phyloP scores from a whole-genome alignment of 2,888 invertebrate species.

The Oscheius sp. region DNA sequence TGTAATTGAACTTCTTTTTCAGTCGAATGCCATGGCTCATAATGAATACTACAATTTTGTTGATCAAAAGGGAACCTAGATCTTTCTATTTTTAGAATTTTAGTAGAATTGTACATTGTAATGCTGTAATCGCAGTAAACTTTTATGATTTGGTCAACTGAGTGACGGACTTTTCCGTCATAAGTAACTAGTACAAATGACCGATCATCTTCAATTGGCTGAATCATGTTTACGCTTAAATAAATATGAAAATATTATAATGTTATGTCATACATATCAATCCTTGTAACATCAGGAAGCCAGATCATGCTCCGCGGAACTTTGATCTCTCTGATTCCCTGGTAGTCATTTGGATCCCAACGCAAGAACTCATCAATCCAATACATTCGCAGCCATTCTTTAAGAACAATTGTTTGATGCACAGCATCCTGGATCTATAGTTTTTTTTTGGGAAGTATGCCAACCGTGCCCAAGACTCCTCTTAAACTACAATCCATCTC shows the following conservation, averaged over 20 bases:
- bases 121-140: conserved; percentile 25
- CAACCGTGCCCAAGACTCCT: conserved; percentile 9
- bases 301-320: conserved; percentile 23
- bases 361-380: conserved; percentile 22
- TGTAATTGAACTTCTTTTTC: conserved; percentile 10
- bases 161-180: conserved; percentile 14
- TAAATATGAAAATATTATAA: neutral
- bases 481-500: conserved; percentile 19
- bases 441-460: neutral
- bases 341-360: conserved; percentile 13
- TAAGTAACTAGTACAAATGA: conserved; percentile 9
- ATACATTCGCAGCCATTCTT: conserved; percentile 28
- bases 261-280: conserved; percentile 12
- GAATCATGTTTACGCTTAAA: conserved; percentile 10
- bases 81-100: neutral
- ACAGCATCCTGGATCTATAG: conserved; percentile 11
- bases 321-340: conserved; percentile 12
- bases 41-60: conserved; percentile 22
- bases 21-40: conserved; percentile 25
- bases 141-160: conserved; percentile 14
- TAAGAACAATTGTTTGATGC: conserved; percentile 8
- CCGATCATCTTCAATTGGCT: conserved; percentile 15
- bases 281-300: conserved; percentile 23
- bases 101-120: neutral
- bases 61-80: conserved; percentile 26